A percentile compares a stretch with the other conserved stretches of the same genome.
These are phyloP conservation scores for Bufo bufo DNA, from an alignment of 2,113 vertebrate species.

Conservation along the genomic window DNA sequence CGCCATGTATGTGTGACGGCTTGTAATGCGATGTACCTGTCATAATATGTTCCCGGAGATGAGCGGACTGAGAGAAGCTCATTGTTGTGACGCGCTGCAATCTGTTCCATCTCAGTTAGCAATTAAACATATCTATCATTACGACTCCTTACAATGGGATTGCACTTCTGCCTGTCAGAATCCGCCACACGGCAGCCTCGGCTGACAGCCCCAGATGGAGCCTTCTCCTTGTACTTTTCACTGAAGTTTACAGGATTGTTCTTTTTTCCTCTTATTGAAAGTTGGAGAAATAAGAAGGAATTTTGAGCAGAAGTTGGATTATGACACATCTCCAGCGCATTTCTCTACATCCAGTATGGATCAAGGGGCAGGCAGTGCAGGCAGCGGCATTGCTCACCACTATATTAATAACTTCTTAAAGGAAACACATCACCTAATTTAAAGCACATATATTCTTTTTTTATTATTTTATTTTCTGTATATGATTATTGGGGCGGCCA, in stretches of 20 bases:
- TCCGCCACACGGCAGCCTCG: neutral
- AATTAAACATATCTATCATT: constrained; percentile 13
- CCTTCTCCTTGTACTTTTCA: neutral
- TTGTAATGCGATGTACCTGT: neutral
- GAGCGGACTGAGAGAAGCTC: neutral
- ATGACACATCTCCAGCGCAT: neutral
- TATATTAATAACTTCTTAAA: no score
- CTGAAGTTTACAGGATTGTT: neutral
- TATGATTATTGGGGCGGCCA: no score
- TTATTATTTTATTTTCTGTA: no score
- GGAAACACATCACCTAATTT: no score
- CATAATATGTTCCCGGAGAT: neutral
- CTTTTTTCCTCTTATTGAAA: neutral
- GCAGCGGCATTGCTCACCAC: no score
- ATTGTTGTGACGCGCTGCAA: constrained; percentile 27
- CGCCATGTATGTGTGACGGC: neutral
- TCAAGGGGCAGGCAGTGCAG: no score
- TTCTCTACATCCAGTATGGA: no score
- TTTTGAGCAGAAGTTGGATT: neutral
- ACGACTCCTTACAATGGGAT: neutral
- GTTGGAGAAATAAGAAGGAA: neutral
- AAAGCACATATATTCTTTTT: no score
- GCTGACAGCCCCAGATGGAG: neutral
- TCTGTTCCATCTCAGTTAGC: constrained; percentile 20
- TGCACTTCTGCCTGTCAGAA: neutral